phyloP scores from a whole-genome alignment of 2,797 vertebrate genomes.

The Pangasius larnaudii region DNA sequence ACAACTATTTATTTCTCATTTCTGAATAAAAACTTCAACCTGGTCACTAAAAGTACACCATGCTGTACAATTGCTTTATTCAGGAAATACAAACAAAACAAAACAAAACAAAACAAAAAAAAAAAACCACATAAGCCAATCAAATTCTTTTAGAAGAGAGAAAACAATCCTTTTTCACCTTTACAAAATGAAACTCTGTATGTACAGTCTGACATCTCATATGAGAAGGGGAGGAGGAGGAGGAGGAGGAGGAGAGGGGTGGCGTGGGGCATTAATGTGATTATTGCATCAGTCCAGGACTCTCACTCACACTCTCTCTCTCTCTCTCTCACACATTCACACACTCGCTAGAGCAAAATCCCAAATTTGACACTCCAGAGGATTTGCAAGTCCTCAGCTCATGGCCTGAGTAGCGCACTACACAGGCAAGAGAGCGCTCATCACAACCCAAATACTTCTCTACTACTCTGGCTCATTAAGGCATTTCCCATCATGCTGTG shows the following conservation, averaged over 20 bases:
- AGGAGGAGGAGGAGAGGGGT: conserved; percentile 37
- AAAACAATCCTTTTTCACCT: conserved; percentile 56
- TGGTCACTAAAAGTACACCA: conserved; percentile 64
- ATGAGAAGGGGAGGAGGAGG: conserved; percentile 42
- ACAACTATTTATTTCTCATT: conserved; percentile 77
- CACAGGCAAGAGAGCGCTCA: not conserved
- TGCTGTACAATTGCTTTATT: conserved; percentile 69
- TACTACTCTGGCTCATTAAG: conserved; percentile 67
- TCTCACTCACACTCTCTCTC: not conserved
- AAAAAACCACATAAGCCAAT: conserved; percentile 66
- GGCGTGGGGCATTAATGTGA: conserved; percentile 52
- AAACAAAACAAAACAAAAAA: conserved; percentile 58
- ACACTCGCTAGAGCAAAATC: conserved; percentile 12
- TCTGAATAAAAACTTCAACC: conserved; percentile 80
- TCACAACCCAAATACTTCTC: conserved; percentile 24
- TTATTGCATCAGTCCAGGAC: conserved; percentile 72
- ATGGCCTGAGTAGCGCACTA: not conserved
- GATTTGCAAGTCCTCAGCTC: not conserved
- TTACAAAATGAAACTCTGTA: conserved; percentile 66
- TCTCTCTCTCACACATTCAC: not conserved
- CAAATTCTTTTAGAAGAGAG: conserved; percentile 69
- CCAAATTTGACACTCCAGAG: not conserved
- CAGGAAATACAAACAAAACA: conserved; percentile 63
- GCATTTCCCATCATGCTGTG: conserved; percentile 73
- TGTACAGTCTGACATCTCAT: conserved; percentile 70